Evolutionary conservation across 2,888 invertebrate species (phyloP), one percentile per base, ranked within the genome.

Genomic region (Drosophila fungiperda): DNA sequence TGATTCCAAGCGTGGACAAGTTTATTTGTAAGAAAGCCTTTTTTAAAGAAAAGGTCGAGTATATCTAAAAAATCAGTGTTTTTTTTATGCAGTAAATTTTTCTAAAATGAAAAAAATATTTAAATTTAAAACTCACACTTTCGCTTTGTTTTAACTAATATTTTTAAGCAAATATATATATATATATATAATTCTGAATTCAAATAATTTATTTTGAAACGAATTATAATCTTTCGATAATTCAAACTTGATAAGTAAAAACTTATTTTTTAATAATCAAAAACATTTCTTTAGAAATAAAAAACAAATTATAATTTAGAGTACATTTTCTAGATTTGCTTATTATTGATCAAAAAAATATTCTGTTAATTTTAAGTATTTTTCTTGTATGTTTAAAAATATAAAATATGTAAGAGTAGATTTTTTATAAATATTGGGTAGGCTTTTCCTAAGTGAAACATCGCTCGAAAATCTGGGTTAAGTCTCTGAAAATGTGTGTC

Each of bases 401-500:
- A 8, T 17, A 2, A 8, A n/a, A n/a, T 0, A 38, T 6, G 11
- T 3, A 12, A 0, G 1, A 2, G 1, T 5, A 9, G n/a, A 6
- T n/a, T 3, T 20, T 45, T 4, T 8, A 17, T 8, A 17, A n/a
- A 9, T 7, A 29, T 29, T 29, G 29, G 29, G 29, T 29, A 29
- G 29, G 6, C 29, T 29, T 20, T 3, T 12, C 1, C 1, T 23
- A 3, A 45, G 20, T 45, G 7, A 8, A 45, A 20, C 6, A 3
- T 20, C 12, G 7, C 17, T 40, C 40, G 17, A n/a, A 40, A 8
- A 17, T 52, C 75, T 61, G 33, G 52, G 42, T 61, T 32, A 11
- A 9, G 17, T 42, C 23, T 53, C 52, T 12, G 48, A 32, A 20
- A 35, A 26, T 45, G 42, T 65, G 75, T 80, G 58, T 52, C 69